Percentiles rank a stretch among this genome's conserved stretches.
phyloP scores from a whole-genome alignment of 2,113 vertebrate genomes.

The Urocynchramus pylzowi region DNA sequence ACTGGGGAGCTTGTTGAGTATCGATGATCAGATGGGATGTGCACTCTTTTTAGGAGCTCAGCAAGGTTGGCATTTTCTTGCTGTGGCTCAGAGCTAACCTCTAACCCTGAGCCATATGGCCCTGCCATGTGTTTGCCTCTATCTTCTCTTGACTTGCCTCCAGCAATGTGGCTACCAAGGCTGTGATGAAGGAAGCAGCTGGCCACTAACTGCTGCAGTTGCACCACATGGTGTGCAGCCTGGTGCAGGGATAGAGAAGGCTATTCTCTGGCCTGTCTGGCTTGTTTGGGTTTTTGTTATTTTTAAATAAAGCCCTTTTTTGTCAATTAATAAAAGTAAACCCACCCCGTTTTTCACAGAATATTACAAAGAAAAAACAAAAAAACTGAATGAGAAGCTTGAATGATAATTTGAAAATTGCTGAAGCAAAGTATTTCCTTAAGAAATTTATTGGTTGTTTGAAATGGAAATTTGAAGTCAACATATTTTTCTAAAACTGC shows the following conservation, averaged over 20 bases:
- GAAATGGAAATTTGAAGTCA: slow-evolving; percentile 3
- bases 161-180: not conserved
- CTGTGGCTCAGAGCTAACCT: not conserved
- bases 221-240: not conserved
- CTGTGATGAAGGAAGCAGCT: slow-evolving; percentile 6
- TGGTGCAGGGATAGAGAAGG: not conserved
- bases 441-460: not conserved
- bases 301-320: not conserved
- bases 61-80: not conserved
- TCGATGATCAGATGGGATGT: not conserved
- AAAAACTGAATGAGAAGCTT: not conserved
- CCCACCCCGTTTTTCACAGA: not conserved
- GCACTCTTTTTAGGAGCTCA: not conserved
- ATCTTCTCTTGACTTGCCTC: not conserved
- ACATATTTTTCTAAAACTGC: not conserved
- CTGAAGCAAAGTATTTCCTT: not conserved
- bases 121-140: not conserved
- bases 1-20: not conserved
- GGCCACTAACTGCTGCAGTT: slow-evolving; percentile 4
- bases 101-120: slow-evolving; percentile 11
- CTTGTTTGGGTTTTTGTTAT: not conserved
- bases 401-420: not conserved
- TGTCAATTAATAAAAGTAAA: not conserved
- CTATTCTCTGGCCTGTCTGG: not conserved
- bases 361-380: not conserved